These are phyloP conservation scores for Oxyura jamaicensis DNA, from an alignment of 2,113 vertebrate species.

Conservation along the genomic window DNA sequence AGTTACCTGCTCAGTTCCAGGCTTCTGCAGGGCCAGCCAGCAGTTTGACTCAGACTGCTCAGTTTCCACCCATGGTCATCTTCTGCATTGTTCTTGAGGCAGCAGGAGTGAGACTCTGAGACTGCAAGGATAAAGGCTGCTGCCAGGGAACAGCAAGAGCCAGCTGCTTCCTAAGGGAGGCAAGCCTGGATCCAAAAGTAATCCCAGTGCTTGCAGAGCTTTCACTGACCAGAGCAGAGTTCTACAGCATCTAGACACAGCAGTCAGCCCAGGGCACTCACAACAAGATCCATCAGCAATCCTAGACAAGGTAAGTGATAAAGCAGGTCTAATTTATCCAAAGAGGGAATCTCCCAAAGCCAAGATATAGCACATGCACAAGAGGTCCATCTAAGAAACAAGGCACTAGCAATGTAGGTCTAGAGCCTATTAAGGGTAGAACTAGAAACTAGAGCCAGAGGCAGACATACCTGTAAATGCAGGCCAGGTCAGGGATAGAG, in stretches of 20 bases:
- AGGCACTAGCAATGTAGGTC: not conserved
- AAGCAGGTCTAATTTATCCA: not conserved
- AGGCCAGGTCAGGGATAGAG: not conserved
- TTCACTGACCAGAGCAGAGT: not conserved
- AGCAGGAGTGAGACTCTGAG: not conserved
- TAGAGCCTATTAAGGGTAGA: rapidly evolving
- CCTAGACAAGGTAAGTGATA: too few species aligned
- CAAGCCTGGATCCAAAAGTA: rapidly evolving
- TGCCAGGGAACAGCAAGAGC: not conserved
- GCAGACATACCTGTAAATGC: rapidly evolving
- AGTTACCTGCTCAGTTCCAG: not conserved
- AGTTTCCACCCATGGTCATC: rapidly evolving
- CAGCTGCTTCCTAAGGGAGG: not conserved
- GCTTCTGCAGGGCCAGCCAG: not conserved
- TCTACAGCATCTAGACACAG: rapidly evolving
- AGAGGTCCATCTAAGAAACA: not conserved
- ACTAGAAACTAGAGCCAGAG: not conserved
- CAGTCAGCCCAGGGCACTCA: not conserved
- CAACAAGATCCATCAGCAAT: not conserved
- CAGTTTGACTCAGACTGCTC: not conserved
- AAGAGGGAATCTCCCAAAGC: not conserved
- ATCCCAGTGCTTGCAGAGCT: not conserved
- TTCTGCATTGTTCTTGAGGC: not conserved
- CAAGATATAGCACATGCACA: rapidly evolving
- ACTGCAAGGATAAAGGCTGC: too few species aligned